Evolutionary conservation across 2,888 invertebrate species (phyloP).

Genomic region (Xestia c-nigrum): DNA sequence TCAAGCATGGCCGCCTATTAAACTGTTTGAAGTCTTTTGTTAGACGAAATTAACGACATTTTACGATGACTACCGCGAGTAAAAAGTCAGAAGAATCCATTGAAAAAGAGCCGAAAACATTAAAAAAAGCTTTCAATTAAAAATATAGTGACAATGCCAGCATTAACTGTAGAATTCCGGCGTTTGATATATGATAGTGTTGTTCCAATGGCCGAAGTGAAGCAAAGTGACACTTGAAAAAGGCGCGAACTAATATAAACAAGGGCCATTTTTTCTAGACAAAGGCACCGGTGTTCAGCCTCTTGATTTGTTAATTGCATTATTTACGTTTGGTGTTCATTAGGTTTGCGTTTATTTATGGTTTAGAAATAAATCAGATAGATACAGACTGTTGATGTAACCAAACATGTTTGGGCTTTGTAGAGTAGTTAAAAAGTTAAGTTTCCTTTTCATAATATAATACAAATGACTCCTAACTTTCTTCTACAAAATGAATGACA

Average conservation of each 20-base stretch:
- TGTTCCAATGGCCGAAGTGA: constrained; percentile 79
- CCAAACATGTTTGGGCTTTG: constrained; percentile 22
- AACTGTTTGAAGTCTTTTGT: constrained; percentile 88
- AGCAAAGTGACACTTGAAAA: constrained; percentile 90
- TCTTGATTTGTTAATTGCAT: constrained; percentile 63
- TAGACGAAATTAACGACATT: constrained; percentile 79
- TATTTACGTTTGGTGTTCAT: constrained; percentile 55
- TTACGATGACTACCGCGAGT: constrained; percentile 85
- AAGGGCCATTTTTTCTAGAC: constrained; percentile 80
- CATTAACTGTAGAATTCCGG: constrained; percentile 81
- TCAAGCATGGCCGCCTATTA: constrained; percentile 78
- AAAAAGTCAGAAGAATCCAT: constrained; percentile 64
- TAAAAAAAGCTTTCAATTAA: constrained; percentile 83
- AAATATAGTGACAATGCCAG: constrained; percentile 88
- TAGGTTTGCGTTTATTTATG: constrained; percentile 49
- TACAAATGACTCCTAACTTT: neutral
- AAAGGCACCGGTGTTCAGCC: constrained; percentile 74
- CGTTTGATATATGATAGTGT: constrained; percentile 90
- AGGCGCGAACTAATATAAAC: constrained; percentile 89
- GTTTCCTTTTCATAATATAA: neutral
- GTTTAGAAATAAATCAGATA: constrained; percentile 49
- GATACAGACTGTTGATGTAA: constrained; percentile 54
- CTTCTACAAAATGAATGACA: neutral
- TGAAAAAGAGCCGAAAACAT: constrained; percentile 82
- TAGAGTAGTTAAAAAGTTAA: neutral